A percentile compares a stretch with the other conserved stretches of the same genome.
phyloP scores from a whole-genome alignment of 2,888 invertebrate genomes.

The Drosophila phalerata region DNA sequence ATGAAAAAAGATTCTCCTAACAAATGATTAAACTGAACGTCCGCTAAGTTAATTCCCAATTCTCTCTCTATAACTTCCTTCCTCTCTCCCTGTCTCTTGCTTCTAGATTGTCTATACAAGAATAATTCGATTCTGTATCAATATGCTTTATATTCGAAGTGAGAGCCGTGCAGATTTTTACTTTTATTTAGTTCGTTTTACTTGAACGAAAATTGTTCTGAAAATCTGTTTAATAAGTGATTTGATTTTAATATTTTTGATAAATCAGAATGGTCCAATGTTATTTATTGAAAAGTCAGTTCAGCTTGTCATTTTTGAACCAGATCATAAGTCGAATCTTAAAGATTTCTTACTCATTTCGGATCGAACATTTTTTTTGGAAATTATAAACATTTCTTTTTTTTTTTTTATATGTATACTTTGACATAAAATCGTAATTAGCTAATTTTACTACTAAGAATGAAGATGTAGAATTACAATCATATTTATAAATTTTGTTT shows the following conservation, averaged over 20 bases:
- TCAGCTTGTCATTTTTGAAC: no score
- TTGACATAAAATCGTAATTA: no score
- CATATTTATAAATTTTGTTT: no score
- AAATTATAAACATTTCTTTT: no score
- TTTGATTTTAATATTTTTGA: not conserved
- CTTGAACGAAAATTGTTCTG: not conserved
- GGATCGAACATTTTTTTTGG: not conserved
- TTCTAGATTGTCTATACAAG: not conserved
- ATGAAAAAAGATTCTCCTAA: not conserved
- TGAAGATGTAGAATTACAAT: no score
- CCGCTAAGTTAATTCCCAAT: constrained; percentile 1
- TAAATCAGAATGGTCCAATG: no score
- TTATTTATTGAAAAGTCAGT: no score
- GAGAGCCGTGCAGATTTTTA: not conserved
- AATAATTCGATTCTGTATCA: not conserved
- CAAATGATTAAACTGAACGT: constrained; percentile 5
- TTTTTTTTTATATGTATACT: no score
- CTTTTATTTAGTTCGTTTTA: not conserved
- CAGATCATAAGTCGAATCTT: not conserved
- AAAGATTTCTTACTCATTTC: no score
- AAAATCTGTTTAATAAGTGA: not conserved
- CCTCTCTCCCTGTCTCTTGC: not conserved
- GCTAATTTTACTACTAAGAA: no score
- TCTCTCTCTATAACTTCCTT: not conserved
- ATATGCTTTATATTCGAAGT: not conserved